Conservation (phyloP, 2,113 vertebrate species). For the Coracopsis vasa region DNA sequence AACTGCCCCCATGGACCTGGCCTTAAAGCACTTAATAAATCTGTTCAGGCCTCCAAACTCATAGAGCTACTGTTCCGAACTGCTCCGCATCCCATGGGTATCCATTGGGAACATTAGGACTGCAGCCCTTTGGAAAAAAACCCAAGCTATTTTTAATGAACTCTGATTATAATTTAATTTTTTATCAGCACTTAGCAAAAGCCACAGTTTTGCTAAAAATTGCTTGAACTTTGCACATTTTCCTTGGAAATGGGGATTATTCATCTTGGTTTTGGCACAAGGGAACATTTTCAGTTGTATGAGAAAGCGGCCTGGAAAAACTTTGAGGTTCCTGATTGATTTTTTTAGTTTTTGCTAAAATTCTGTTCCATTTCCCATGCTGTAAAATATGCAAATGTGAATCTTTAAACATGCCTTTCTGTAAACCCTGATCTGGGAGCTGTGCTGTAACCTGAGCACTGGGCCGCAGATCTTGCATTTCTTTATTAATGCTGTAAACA, state of each 20-base stretch:
- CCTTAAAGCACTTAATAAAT: neutral
- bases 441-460: neutral
- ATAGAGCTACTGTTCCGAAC: neutral
- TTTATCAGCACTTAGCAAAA: neutral
- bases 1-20: neutral
- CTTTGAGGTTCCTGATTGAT: neutral
- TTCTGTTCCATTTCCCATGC: neutral
- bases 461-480: neutral
- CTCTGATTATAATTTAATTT: neutral
- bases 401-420: neutral
- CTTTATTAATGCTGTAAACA: neutral
- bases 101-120: neutral
- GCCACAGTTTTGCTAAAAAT: neutral
- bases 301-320: neutral
- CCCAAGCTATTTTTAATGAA: neutral
- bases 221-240: neutral
- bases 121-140: neutral
- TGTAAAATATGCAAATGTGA: neutral
- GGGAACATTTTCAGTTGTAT: neutral
- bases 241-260: neutral
- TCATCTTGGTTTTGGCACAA: neutral
- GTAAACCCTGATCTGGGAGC: neutral
- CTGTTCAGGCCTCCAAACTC: neutral
- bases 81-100: neutral
- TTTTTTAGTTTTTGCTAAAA: neutral